A percentile compares a stretch with the other conserved stretches of the same genome.
These are phyloP conservation scores for Protophormia terraenovae DNA, from an alignment of 2,888 invertebrate genomes.

Conservation along the genomic window DNA sequence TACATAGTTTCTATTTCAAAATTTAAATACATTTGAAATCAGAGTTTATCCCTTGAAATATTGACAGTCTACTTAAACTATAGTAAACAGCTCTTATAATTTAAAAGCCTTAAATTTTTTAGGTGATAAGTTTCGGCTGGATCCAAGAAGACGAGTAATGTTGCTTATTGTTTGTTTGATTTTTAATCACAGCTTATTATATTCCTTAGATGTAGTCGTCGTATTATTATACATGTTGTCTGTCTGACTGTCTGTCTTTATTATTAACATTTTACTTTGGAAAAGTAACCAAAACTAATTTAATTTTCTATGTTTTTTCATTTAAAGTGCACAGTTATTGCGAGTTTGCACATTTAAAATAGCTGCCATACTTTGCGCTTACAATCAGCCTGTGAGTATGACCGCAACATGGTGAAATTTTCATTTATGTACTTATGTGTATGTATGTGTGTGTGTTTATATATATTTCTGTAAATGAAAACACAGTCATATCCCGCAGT, in stretches of 20 bases:
- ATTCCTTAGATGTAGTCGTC: background rate
- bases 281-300: conserved; percentile 53
- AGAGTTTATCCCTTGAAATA: too few species aligned
- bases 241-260: conserved; percentile 4
- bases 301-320: conserved; percentile 41
- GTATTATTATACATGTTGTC: background rate
- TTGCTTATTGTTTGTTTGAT: background rate
- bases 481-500: background rate
- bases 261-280: conserved; percentile 33
- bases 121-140: too few species aligned
- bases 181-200: background rate
- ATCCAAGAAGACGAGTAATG: background rate
- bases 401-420: conserved; percentile 35
- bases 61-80: too few species aligned
- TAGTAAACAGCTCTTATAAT: too few species aligned
- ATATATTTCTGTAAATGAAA: too few species aligned
- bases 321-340: conserved; percentile 35
- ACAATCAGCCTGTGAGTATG: conserved; percentile 3
- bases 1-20: too few species aligned
- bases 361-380: conserved; percentile 9
- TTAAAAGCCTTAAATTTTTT: too few species aligned
- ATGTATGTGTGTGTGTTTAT: background rate
- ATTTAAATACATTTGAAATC: too few species aligned
- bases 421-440: background rate
- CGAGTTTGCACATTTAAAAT: conserved; percentile 38